Percentiles rank a stretch among this genome's conserved stretches.
Conservation (phyloP, 2,797 vertebrate species). For the Rhyacichthys aspro region DNA sequence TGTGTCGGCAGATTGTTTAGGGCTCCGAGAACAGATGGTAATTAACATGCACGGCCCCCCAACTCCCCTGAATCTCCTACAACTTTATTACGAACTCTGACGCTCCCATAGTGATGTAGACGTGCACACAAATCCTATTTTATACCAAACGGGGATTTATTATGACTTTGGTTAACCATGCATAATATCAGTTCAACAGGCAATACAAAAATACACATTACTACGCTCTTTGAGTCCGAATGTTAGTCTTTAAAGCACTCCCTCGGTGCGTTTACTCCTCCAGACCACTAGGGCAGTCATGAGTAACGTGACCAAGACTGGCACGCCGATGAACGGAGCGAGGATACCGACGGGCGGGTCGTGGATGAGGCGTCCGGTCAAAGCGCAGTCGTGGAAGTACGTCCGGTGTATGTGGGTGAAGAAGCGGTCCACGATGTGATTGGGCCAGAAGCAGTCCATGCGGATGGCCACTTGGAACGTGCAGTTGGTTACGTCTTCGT, state of each 20-base stretch:
- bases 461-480: constrained; percentile 77
- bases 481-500: constrained; percentile 85
- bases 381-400: constrained; percentile 85
- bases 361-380: constrained; percentile 78
- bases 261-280: constrained; percentile 85
- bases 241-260: constrained; percentile 75
- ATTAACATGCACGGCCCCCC: constrained; percentile 44
- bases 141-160: constrained; percentile 29
- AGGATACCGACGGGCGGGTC: constrained; percentile 84
- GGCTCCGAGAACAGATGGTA: constrained; percentile 42
- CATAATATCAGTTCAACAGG: background rate
- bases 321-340: constrained; percentile 84
- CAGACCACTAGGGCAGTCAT: constrained; percentile 88
- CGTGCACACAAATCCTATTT: constrained; percentile 1
- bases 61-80: constrained; percentile 34
- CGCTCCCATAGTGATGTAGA: constrained; percentile 2
- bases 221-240: constrained; percentile 6
- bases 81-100: constrained; percentile 22
- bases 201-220: background rate
- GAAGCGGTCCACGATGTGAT: constrained; percentile 82
- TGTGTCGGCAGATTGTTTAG: constrained; percentile 39
- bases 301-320: constrained; percentile 84
- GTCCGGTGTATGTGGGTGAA: constrained; percentile 81
- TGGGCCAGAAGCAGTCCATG: constrained; percentile 88
- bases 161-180: background rate